These are phyloP conservation scores for Drosophila lini DNA, from an alignment of 1,140 invertebrate genomes.

Conservation along the genomic window DNA sequence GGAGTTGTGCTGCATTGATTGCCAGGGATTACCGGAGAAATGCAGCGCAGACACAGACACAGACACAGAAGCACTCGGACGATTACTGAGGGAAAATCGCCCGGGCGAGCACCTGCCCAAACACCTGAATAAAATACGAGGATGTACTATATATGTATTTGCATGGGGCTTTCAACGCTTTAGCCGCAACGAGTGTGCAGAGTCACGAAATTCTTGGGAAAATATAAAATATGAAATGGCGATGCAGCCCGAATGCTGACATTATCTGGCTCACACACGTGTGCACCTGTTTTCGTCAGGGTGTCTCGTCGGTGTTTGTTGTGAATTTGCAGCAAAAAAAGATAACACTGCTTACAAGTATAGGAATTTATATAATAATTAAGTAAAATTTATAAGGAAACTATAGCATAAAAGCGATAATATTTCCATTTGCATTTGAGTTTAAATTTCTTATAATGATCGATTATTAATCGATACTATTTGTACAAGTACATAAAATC, in stretches of 20 bases:
- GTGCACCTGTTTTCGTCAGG: neutral
- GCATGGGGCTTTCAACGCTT: conserved; percentile 40
- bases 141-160: conserved; percentile 13
- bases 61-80: neutral
- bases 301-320: neutral
- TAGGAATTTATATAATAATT: neutral
- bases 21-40: conserved; percentile 36
- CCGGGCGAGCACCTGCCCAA: conserved; percentile 11
- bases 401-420: neutral
- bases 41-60: conserved; percentile 8
- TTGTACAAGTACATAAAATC: neutral
- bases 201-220: conserved; percentile 33
- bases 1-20: conserved; percentile 17
- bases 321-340: neutral
- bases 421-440: neutral
- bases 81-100: conserved; percentile 1
- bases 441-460: neutral
- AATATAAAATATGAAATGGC: conserved; percentile 34
- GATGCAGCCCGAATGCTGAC: conserved; percentile 31
- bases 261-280: conserved; percentile 17
- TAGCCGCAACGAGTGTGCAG: conserved; percentile 16
- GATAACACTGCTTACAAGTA: neutral
- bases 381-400: neutral
- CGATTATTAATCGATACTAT: neutral
- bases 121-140: conserved; percentile 11